Percentiles rank a stretch among this genome's conserved stretches.
Conservation (phyloP, 1,140 invertebrate species). For the Aphelenchoides avenae region DNA sequence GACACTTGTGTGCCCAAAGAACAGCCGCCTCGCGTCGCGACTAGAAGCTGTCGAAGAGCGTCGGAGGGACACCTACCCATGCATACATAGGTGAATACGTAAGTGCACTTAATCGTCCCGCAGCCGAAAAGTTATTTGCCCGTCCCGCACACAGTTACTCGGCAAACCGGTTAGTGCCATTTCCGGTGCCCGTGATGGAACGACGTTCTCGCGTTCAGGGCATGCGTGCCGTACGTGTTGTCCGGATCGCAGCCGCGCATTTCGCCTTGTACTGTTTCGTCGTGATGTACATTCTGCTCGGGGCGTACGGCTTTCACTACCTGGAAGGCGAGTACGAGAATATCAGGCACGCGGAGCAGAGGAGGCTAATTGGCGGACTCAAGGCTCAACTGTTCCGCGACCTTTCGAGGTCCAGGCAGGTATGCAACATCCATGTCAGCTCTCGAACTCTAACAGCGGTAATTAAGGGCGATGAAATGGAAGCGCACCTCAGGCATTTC, state of each 20-base stretch:
- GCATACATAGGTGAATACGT: too few species aligned
- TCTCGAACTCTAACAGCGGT: slow-evolving; percentile 5
- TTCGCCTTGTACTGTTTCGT: slow-evolving; percentile 53
- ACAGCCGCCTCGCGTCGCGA: too few species aligned
- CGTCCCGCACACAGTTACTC: too few species aligned
- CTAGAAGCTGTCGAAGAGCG: too few species aligned
- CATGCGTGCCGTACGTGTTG: too few species aligned
- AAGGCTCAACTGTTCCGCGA: slow-evolving; percentile 12
- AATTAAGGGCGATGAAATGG: slow-evolving; percentile 42
- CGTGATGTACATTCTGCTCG: slow-evolving; percentile 42
- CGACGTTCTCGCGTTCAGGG: too few species aligned
- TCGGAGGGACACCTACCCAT: too few species aligned
- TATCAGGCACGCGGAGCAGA: slow-evolving; percentile 37
- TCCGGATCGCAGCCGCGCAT: slow-evolving; percentile 45
- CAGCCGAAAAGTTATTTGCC: too few species aligned
- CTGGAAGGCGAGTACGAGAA: slow-evolving; percentile 46
- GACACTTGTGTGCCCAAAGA: too few species aligned
- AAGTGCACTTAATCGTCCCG: too few species aligned
- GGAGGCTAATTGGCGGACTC: slow-evolving; percentile 9
- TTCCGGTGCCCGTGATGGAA: too few species aligned
- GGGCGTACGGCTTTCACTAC: slow-evolving; percentile 51
- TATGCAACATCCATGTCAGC: background rate
- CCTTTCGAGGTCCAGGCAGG: background rate
- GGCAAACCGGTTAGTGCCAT: too few species aligned
- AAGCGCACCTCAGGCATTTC: slow-evolving; percentile 34